A percentile compares a stretch with the other conserved stretches of the same genome.
These are phyloP conservation scores for Philantomba maxwellii DNA, from an alignment of 2,113 vertebrate species.

Conservation along the genomic window DNA sequence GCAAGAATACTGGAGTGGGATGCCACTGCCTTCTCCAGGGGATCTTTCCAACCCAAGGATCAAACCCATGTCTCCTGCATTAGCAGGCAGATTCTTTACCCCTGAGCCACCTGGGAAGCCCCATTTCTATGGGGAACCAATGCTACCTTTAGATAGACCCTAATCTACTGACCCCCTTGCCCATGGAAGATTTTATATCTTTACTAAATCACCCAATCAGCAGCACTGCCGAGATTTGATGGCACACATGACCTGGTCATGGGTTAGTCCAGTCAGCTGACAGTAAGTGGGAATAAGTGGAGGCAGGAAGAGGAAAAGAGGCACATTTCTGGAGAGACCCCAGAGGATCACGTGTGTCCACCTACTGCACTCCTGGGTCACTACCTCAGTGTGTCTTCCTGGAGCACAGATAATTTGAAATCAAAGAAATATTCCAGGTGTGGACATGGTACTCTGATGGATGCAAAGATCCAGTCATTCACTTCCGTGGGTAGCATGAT, in stretches of 20 bases:
- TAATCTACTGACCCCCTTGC: not conserved
- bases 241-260: not conserved
- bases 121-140: too few species aligned
- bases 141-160: not conserved
- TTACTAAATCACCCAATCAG: not conserved
- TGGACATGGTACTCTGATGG: not conserved
- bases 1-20: too few species aligned
- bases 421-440: not conserved
- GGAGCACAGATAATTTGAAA: not conserved
- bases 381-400: not conserved
- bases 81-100: too few species aligned
- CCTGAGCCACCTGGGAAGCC: too few species aligned
- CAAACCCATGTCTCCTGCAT: too few species aligned
- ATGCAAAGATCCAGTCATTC: not conserved
- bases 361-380: not conserved
- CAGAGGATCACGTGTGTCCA: not conserved
- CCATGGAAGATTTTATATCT: not conserved
- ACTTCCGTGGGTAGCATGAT: not conserved
- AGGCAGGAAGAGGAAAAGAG: not conserved
- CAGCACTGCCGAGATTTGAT: not conserved
- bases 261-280: not conserved
- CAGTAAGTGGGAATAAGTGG: not conserved
- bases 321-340: not conserved
- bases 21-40: too few species aligned
- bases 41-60: too few species aligned